A percentile compares a stretch with the other conserved stretches of the same genome.
Evolutionary conservation across 2,113 vertebrate genomes (phyloP).

Genomic region (Hymenochirus boettgeri): DNA sequence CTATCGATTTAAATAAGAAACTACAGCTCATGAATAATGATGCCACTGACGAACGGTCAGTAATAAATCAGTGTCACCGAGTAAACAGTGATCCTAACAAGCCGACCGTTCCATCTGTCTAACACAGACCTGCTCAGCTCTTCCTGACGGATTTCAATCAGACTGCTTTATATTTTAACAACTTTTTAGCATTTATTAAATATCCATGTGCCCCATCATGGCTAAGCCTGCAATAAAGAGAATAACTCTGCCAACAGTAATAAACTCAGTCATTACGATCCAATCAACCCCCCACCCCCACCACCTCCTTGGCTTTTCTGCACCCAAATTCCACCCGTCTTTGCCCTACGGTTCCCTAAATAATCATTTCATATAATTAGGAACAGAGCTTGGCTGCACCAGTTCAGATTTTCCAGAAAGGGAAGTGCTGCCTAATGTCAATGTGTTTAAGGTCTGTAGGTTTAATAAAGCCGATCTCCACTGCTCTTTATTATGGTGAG

Average conservation of each 20-base stretch:
- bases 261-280: constrained; percentile 8
- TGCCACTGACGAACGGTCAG: too few relatives aligned
- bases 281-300: not conserved
- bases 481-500: too few relatives aligned
- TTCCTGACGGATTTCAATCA: not conserved
- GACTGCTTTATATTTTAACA: not conserved
- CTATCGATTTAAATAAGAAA: too few relatives aligned
- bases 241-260: not conserved
- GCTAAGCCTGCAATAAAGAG: not conserved
- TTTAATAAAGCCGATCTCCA: constrained; percentile 5
- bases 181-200: not conserved
- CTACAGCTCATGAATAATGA: too few relatives aligned
- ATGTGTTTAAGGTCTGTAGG: constrained; percentile 1
- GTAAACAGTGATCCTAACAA: too few relatives aligned
- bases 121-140: not conserved
- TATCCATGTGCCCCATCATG: not conserved
- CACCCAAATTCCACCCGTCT: constrained; percentile 23
- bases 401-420: not conserved
- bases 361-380: constrained; percentile 16
- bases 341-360: constrained; percentile 11
- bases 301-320: not conserved
- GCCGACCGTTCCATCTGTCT: too few relatives aligned
- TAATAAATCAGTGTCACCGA: too few relatives aligned
- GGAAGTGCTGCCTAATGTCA: constrained; percentile 7
- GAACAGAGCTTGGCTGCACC: constrained; percentile 12